A percentile compares a stretch with the other conserved stretches of the same genome.
phyloP scores from a whole-genome alignment of 2,797 vertebrate genomes.

The Pipistrellus kuhlii region DNA sequence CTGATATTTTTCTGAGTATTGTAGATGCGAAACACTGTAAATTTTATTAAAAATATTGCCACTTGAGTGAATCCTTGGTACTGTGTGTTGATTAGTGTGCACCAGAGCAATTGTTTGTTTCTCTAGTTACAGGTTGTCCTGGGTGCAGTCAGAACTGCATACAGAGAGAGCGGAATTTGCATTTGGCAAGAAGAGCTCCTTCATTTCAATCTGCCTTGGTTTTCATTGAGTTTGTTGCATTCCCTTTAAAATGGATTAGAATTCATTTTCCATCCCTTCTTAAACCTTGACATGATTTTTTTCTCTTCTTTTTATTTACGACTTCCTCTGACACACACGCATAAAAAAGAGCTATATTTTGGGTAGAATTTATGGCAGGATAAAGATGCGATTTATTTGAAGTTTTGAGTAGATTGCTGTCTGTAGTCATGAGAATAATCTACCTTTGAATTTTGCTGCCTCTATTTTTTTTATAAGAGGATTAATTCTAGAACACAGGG shows the following conservation, averaged over 20 bases:
- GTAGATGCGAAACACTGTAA: conserved; percentile 54
- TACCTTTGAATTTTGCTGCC: conserved; percentile 50
- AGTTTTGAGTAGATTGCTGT: conserved; percentile 50
- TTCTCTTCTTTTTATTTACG: conserved; percentile 21
- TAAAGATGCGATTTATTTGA: conserved; percentile 45
- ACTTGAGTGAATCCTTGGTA: conserved; percentile 51
- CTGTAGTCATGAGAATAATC: conserved; percentile 43
- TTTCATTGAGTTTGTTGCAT: conserved; percentile 49
- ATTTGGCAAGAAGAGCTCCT: conserved; percentile 24
- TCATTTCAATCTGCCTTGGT: background rate
- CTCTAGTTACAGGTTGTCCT: background rate
- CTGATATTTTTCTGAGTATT: conserved; percentile 57
- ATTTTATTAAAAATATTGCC: conserved; percentile 59
- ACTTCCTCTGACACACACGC: background rate
- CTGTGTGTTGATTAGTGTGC: conserved; percentile 42
- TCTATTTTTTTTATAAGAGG: background rate
- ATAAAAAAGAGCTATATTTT: background rate
- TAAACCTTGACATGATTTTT: background rate
- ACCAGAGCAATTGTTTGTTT: conserved; percentile 51
- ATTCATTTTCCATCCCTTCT: conserved; percentile 24
- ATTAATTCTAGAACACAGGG: conserved; percentile 19
- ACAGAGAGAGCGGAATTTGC: conserved; percentile 9
- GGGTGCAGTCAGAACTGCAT: background rate
- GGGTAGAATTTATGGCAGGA: conserved; percentile 21
- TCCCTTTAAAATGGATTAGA: conserved; percentile 58